Evolutionary conservation across 2,797 vertebrate species (phyloP).

Genomic region (Eulemur rubriventer): DNA sequence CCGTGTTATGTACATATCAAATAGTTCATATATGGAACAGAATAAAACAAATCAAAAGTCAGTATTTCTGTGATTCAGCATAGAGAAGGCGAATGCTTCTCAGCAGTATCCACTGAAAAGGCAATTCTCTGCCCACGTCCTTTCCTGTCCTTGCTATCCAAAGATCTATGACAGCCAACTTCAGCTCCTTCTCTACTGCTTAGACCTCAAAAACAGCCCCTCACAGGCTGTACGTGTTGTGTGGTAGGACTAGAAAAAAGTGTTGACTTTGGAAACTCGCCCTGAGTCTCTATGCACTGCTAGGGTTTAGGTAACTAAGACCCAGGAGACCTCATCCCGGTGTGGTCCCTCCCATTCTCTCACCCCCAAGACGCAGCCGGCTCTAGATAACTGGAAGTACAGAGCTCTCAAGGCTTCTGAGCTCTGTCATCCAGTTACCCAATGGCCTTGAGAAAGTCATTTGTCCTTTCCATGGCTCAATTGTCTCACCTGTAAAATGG

Average conservation of each 20-base stretch:
- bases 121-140: neutral
- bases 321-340: neutral
- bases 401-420: neutral
- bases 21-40: neutral
- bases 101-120: neutral
- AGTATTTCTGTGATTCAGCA: neutral
- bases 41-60: neutral
- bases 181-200: neutral
- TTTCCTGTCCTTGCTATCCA: neutral
- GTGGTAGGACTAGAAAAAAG: neutral
- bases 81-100: neutral
- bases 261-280: neutral
- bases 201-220: neutral
- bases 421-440: neutral
- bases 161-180: neutral
- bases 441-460: conserved; percentile 63
- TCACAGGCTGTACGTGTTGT: neutral
- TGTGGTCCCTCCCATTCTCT: neutral
- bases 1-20: neutral
- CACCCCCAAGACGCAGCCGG: neutral
- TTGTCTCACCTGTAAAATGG: conserved; percentile 66
- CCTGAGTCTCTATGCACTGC: neutral
- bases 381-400: neutral
- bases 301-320: neutral
- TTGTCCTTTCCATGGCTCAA: conserved; percentile 41